Percentiles rank a stretch among this genome's conserved stretches.
These are phyloP conservation scores for Fulica atra DNA, from an alignment of 2,113 vertebrate species.

Conservation along the genomic window DNA sequence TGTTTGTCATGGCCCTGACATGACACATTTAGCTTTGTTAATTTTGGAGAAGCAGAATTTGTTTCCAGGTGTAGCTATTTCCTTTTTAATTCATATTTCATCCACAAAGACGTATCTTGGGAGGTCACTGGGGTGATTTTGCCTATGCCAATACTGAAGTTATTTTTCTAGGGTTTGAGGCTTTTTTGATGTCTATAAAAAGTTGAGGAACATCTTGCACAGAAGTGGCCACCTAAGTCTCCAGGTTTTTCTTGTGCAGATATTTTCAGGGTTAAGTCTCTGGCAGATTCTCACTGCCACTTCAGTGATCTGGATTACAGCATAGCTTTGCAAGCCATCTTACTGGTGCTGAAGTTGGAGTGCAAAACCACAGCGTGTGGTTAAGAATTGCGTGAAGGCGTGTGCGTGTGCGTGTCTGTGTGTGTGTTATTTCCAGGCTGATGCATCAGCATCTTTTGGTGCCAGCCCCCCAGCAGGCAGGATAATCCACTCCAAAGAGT, in stretches of 20 bases:
- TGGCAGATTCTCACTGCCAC: background rate
- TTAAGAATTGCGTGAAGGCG: background rate
- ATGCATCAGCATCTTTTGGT: background rate
- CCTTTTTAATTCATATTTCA: background rate
- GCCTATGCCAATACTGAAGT: background rate
- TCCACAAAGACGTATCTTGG: background rate
- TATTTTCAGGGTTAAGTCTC: background rate
- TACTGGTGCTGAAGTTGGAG: background rate
- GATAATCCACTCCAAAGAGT: background rate
- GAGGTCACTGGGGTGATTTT: background rate
- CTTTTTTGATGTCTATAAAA: background rate
- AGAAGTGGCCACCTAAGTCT: background rate
- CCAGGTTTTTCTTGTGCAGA: background rate
- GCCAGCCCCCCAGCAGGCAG: background rate
- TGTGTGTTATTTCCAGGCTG: background rate
- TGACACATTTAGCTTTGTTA: background rate
- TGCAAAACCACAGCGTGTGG: background rate
- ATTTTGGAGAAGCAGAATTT: background rate
- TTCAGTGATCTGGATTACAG: background rate
- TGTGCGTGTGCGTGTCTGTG: no score
- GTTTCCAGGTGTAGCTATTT: background rate
- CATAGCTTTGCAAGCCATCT: background rate
- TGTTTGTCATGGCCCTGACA: background rate
- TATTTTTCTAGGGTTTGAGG: background rate
- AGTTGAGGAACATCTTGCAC: background rate